These are phyloP conservation scores for Gobius niger DNA, from an alignment of 2,113 vertebrate species.

Conservation along the genomic window DNA sequence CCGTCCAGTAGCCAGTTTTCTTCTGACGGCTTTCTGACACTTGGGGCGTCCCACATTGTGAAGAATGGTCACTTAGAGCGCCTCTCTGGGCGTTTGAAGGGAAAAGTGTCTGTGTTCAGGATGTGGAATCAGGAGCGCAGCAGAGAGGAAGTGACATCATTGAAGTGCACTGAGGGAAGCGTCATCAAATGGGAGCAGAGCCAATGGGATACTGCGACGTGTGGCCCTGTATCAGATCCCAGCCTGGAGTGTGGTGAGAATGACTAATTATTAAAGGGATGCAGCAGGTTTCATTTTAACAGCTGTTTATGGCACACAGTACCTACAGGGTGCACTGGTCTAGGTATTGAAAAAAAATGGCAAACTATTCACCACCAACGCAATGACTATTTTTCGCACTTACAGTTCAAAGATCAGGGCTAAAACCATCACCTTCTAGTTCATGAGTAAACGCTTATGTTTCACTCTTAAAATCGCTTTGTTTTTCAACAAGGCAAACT, in stretches of 20 bases:
- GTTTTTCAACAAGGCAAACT: too few species aligned
- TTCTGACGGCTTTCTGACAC: slow-evolving; percentile 74
- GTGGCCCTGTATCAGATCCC: slow-evolving; percentile 32
- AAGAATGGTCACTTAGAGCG: slow-evolving; percentile 6
- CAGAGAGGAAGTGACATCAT: slow-evolving; percentile 57
- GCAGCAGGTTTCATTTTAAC: too few species aligned
- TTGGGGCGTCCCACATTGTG: slow-evolving; percentile 74
- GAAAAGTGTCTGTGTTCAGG: slow-evolving; percentile 81
- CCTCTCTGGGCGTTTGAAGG: slow-evolving; percentile 37
- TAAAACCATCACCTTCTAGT: too few species aligned
- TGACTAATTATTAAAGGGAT: neutral
- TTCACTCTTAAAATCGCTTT: too few species aligned
- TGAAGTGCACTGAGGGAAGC: slow-evolving; percentile 75
- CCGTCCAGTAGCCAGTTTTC: slow-evolving; percentile 34
- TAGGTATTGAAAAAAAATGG: too few species aligned
- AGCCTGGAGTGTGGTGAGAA: slow-evolving; percentile 82
- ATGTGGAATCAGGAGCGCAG: slow-evolving; percentile 76
- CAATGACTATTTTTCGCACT: too few species aligned
- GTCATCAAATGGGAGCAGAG: slow-evolving; percentile 77
- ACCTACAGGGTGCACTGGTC: too few species aligned
- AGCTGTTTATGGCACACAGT: too few species aligned
- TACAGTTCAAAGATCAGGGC: too few species aligned
- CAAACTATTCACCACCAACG: too few species aligned
- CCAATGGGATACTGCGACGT: slow-evolving; percentile 70
- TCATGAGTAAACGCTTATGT: too few species aligned